Evolutionary conservation across 1,140 invertebrate genomes (phyloP).

Genomic region (Cyphomyrmex costatus): DNA sequence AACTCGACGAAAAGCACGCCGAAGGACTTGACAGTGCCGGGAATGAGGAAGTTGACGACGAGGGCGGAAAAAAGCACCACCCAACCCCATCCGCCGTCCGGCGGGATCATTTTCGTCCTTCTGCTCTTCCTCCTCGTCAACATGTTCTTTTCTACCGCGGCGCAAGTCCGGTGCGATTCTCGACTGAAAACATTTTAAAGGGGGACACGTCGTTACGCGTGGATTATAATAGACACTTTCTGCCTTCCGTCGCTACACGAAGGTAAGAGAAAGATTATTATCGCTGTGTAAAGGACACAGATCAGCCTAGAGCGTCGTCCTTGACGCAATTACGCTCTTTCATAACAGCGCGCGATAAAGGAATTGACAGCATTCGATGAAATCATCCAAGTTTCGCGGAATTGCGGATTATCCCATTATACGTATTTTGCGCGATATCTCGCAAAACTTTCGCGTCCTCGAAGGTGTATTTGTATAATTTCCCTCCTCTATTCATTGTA

Average conservation of each 20-base stretch:
- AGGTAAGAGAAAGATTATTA: conserved; percentile 58
- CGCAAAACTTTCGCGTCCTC: background rate
- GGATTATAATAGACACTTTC: conserved; percentile 59
- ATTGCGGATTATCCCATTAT: background rate
- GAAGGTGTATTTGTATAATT: background rate
- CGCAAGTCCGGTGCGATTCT: background rate
- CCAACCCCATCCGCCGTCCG: conserved; percentile 93
- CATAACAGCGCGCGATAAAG: conserved; percentile 3
- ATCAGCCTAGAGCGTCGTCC: conserved; percentile 32
- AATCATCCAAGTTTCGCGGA: conserved; percentile 1
- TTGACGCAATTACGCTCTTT: conserved; percentile 37
- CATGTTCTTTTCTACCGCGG: conserved; percentile 30
- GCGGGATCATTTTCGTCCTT: conserved; percentile 88
- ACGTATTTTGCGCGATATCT: background rate
- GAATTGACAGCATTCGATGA: conserved; percentile 21
- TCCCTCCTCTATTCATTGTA: too few relatives aligned
- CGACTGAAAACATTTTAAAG: conserved; percentile 44
- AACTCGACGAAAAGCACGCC: conserved; percentile 94
- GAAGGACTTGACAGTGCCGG: conserved; percentile 94
- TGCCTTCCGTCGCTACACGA: conserved; percentile 21
- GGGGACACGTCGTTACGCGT: conserved; percentile 15
- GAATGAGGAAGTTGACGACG: conserved; percentile 92
- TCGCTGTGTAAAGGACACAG: conserved; percentile 58
- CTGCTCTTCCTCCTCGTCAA: conserved; percentile 69
- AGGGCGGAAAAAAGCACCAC: conserved; percentile 92